Percentiles rank a stretch among this genome's conserved stretches.
These are phyloP conservation scores for Melikaiella ostensackeni DNA, from an alignment of 2,888 invertebrate species.

Conservation along the genomic window DNA sequence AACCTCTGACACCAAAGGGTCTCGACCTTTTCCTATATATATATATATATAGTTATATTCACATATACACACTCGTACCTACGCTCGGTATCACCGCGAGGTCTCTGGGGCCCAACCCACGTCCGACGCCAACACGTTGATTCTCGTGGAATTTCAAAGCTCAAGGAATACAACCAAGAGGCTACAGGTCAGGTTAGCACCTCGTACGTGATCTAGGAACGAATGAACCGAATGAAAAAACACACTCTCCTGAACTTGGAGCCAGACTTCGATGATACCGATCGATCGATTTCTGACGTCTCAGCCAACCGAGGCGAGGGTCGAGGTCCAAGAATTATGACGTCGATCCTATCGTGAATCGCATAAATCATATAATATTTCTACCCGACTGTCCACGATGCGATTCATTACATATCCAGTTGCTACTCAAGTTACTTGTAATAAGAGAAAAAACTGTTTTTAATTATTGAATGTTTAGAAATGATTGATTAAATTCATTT, in stretches of 20 bases:
- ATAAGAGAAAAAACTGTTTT: neutral
- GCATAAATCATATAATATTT: neutral
- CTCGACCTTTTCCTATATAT: slow-evolving; percentile 65
- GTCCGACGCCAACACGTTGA: slow-evolving; percentile 67
- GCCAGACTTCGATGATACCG: neutral
- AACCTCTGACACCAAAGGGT: slow-evolving; percentile 74
- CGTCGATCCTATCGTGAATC: neutral
- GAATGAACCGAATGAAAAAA: neutral
- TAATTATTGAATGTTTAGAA: too few relatives aligned
- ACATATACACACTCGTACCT: neutral
- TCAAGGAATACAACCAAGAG: slow-evolving; percentile 58
- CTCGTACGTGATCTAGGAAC: slow-evolving; percentile 32
- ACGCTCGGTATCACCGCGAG: slow-evolving; percentile 20
- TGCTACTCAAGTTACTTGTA: neutral
- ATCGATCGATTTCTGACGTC: neutral
- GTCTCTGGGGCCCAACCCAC: slow-evolving; percentile 64
- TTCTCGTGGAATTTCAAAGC: slow-evolving; percentile 64
- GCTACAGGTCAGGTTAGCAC: slow-evolving; percentile 33
- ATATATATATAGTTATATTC: slow-evolving; percentile 33
- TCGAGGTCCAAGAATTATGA: neutral
- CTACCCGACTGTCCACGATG: neutral
- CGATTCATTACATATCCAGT: neutral
- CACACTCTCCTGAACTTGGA: slow-evolving; percentile 23
- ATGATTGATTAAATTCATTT: too few relatives aligned
- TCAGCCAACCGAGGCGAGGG: neutral